A percentile compares a stretch with the other conserved stretches of the same genome.
Evolutionary conservation across 2,888 invertebrate species (phyloP).

Genomic region (Microctonus brassicae): DNA sequence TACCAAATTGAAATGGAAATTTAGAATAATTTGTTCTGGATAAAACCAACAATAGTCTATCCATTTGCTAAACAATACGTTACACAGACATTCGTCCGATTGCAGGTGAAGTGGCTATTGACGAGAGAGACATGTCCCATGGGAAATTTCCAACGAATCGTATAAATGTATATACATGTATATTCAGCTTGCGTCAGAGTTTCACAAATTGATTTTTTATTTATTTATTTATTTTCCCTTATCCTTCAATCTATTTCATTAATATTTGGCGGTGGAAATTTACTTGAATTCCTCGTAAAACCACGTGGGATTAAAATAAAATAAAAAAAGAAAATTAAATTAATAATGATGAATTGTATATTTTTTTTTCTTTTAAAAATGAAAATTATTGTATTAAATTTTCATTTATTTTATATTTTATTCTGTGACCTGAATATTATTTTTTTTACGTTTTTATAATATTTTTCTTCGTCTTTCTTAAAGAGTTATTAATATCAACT

Average conservation of each 20-base stretch:
- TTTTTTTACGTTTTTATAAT: neutral
- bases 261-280: neutral
- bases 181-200: neutral
- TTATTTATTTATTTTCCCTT: neutral
- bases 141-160: constrained; percentile 40
- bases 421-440: neutral
- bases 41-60: neutral
- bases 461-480: neutral
- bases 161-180: constrained; percentile 19
- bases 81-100: constrained; percentile 3
- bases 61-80: constrained; percentile 7
- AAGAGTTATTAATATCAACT: neutral
- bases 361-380: neutral
- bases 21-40: neutral
- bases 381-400: neutral
- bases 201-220: constrained; percentile 31
- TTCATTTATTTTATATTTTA: neutral
- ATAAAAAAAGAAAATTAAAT: neutral
- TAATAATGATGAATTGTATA: neutral
- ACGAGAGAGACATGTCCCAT: constrained; percentile 30
- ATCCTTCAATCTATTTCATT: neutral
- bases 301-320: no score
- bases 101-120: constrained; percentile 16
- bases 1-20: neutral
- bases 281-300: neutral